Percentiles rank a stretch among this genome's conserved stretches.
These are phyloP conservation scores for Glaucomys volans DNA, from an alignment of 2,113 vertebrate species.

Conservation along the genomic window DNA sequence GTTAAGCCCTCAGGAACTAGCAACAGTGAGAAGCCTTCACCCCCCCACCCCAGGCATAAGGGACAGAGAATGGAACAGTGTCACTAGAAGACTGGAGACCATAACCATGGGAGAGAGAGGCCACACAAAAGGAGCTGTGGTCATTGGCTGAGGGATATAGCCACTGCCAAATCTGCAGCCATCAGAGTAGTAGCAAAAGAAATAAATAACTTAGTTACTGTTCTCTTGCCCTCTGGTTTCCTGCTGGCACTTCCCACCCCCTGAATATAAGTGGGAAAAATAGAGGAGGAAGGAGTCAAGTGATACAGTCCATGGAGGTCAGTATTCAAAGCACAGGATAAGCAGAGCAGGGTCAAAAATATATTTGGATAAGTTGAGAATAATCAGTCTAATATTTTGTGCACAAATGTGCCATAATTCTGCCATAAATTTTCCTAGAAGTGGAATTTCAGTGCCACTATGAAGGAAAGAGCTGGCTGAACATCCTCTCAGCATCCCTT, in stretches of 20 bases:
- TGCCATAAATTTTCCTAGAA: background rate
- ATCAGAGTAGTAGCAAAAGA: background rate
- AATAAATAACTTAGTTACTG: background rate
- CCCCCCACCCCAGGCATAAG: background rate
- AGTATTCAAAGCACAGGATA: background rate
- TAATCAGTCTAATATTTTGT: background rate
- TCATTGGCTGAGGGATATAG: background rate
- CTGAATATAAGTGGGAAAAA: background rate
- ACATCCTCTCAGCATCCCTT: background rate
- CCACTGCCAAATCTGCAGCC: background rate
- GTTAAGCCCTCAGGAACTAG: background rate
- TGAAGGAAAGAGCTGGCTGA: background rate
- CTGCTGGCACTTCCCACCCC: background rate
- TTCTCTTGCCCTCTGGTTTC: background rate
- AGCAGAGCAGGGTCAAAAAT: background rate
- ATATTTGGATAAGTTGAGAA: background rate
- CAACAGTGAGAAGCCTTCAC: background rate
- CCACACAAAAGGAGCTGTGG: background rate
- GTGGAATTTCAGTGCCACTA: background rate
- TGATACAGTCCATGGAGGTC: background rate
- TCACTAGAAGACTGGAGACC: background rate
- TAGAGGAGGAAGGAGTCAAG: background rate
- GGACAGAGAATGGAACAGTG: background rate
- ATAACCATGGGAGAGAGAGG: background rate
- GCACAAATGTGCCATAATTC: background rate